These are phyloP conservation scores for Nemotelus pantherinus DNA, from an alignment of 2,888 invertebrate species.

Conservation along the genomic window DNA sequence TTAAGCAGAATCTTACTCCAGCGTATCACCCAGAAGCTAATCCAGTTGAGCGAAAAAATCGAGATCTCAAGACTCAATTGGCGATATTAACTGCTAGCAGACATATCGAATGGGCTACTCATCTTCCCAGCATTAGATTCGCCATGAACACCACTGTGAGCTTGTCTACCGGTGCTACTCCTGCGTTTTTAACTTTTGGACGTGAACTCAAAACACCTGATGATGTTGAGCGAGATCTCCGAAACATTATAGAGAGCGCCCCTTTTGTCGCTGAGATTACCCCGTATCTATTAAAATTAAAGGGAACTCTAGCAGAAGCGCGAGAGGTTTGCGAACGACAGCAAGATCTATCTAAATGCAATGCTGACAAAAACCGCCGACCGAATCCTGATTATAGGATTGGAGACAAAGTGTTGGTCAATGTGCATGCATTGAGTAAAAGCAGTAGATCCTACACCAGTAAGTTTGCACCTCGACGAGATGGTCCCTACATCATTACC, in stretches of 20 bases:
- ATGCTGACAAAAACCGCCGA: not conserved
- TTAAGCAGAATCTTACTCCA: constrained; percentile 48
- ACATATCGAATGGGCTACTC: no score
- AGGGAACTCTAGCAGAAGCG: not conserved
- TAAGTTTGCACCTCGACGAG: not conserved
- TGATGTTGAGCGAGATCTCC: not conserved
- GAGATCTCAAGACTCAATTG: constrained; percentile 7
- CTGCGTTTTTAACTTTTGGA: not conserved
- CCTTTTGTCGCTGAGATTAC: not conserved
- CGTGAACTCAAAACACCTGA: not conserved
- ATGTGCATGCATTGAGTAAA: not conserved
- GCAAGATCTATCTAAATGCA: not conserved
- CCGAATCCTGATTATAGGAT: not conserved
- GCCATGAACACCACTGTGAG: no score
- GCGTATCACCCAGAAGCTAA: constrained; percentile 59
- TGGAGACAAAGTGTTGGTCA: not conserved
- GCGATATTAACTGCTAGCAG: no score
- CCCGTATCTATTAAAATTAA: not conserved
- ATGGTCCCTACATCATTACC: not conserved
- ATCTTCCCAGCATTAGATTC: no score
- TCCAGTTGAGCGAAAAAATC: constrained; percentile 55
- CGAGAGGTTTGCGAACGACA: not conserved
- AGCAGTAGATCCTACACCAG: not conserved
- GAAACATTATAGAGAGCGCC: not conserved
- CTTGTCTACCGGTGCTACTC: no score